A percentile compares a stretch with the other conserved stretches of the same genome.
These are phyloP conservation scores for Diarsia rubi DNA, from an alignment of 2,888 invertebrate genomes.

Conservation along the genomic window DNA sequence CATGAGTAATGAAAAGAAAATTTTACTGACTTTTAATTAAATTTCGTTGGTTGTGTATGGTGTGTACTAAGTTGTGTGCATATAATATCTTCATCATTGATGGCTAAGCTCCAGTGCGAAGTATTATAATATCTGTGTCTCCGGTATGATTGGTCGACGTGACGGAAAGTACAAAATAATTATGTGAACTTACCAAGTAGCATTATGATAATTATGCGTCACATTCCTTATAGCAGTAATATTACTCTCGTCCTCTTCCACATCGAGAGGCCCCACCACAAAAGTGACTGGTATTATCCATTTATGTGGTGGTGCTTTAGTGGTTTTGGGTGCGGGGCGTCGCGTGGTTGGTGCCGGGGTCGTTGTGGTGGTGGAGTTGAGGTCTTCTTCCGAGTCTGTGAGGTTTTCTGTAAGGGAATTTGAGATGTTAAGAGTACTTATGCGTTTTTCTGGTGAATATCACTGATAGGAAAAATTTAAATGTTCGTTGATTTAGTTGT, in stretches of 20 bases:
- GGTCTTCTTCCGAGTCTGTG: constrained; percentile 86
- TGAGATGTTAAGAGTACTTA: neutral
- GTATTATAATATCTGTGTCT: no score
- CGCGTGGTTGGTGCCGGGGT: constrained; percentile 75
- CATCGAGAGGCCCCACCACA: constrained; percentile 91
- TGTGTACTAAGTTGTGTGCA: no score
- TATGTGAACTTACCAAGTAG: constrained; percentile 79
- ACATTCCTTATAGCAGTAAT: constrained; percentile 78
- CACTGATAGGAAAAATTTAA: no score
- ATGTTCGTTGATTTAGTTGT: no score
- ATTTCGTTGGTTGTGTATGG: no score
- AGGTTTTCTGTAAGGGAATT: constrained; percentile 82
- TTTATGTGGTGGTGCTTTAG: constrained; percentile 84
- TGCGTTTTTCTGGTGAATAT: neutral
- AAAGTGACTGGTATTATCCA: constrained; percentile 96
- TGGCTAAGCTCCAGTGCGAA: no score
- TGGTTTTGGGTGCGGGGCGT: constrained; percentile 72
- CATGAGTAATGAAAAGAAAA: no score
- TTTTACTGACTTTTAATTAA: no score
- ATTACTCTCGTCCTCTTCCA: constrained; percentile 81
- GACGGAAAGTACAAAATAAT: no score
- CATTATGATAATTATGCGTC: constrained; percentile 79
- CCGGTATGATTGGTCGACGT: no score
- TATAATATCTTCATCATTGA: no score
- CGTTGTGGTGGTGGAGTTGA: constrained; percentile 80